Evolutionary conservation across 1,140 invertebrate species (phyloP).

Genomic region (Odontomachus brunneus): DNA sequence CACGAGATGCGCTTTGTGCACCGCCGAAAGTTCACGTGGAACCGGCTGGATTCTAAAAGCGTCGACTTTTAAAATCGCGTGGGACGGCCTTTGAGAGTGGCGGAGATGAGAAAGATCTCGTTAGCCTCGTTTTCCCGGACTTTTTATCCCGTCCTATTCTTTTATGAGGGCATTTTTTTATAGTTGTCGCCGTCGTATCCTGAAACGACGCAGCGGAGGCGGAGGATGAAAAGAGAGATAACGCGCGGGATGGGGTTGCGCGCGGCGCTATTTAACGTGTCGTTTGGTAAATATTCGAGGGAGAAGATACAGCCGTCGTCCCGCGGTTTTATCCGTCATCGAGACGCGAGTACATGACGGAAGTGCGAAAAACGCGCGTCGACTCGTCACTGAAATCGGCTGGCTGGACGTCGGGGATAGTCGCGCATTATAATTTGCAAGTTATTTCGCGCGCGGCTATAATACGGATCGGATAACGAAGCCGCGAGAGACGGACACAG

Average conservation of each 20-base stretch:
- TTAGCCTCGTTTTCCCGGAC: conserved; percentile 39
- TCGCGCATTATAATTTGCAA: conserved; percentile 71
- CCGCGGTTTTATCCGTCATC: too few species aligned
- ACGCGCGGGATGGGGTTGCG: neutral
- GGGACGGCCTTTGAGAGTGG: neutral
- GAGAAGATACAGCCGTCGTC: neutral
- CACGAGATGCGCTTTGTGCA: conserved; percentile 27
- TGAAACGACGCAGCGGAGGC: neutral
- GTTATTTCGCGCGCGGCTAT: conserved; percentile 68
- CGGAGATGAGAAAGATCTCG: conserved; percentile 52
- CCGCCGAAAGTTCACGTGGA: conserved; percentile 37
- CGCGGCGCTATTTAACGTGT: conserved; percentile 17
- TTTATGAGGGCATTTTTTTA: conserved; percentile 40
- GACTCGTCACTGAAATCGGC: conserved; percentile 12
- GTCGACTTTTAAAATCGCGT: conserved; percentile 34
- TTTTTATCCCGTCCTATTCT: conserved; percentile 44
- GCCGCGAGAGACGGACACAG: conserved; percentile 65
- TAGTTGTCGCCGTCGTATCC: neutral
- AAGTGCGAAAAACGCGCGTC: conserved; percentile 8
- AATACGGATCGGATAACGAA: conserved; percentile 71
- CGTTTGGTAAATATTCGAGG: conserved; percentile 11
- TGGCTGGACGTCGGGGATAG: conserved; percentile 31
- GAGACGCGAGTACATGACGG: neutral
- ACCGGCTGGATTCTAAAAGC: conserved; percentile 32
- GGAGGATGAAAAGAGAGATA: neutral